Base-by-base conservation (phyloP, 2,113 vertebrate genomes). In the Gobio gobio region DNA sequence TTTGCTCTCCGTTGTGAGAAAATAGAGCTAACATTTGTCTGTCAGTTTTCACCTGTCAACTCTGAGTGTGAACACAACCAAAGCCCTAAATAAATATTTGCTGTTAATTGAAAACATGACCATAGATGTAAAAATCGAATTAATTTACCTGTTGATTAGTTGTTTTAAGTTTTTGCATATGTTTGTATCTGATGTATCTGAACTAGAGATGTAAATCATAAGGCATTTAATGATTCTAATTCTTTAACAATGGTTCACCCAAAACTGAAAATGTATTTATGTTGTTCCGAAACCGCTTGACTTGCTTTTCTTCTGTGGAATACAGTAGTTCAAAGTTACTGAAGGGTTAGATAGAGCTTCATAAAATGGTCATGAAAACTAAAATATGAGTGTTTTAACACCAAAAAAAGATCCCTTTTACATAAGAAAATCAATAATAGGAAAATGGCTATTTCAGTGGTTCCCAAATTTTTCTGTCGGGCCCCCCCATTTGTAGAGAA, bases 1-100 rank as follows among this genome's bases (percentile, higher is more conserved):
- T 78, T 85, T 85, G 80, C 79, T 56, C 74, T 63, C 43, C 61
- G 43, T 49, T 87, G 64, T 54, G 84, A 47, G 78, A 86, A 58
- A 85, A 85, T 66, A 64, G 13, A 14, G n/a, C 58, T 26, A 63
- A 79, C 64, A 80, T 74, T 74, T 79, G 59, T 47, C 78, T 79
- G 78, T 47, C 78, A 63, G 78, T 26, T 79, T 16, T 79, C n/a
- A 80, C 78, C 58, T 63, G 78, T 80, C 58, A 80, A 63, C 40
- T 80, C 40, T 47, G 78, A 58, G 51, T 78, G 51, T 58, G 51
- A 74, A 74, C n/a, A 74, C 72, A 74, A n/a, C 6, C 3, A 13
- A 79, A 47, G 40, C 40, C n/a, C 36, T 36, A 33, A 47, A 87
- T 40, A 85, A 85, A 89, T 68, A 79, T 73, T 74, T 77, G 72